A percentile compares a stretch with the other conserved stretches of the same genome.
Evolutionary conservation across 2,113 vertebrate genomes (phyloP).

Genomic region (Cebus imitator): DNA sequence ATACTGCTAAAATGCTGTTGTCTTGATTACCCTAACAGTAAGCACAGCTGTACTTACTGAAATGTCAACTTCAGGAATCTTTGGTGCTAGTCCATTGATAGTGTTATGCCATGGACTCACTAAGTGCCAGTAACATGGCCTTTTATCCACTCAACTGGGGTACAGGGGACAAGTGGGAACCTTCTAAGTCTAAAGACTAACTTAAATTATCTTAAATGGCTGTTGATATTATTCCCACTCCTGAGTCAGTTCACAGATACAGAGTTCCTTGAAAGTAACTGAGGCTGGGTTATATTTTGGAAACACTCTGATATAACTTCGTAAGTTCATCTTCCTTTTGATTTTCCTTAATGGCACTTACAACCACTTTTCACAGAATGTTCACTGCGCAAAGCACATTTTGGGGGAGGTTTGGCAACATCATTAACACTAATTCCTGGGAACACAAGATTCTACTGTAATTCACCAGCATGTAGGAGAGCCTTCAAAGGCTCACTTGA

Average conservation of each 20-base stretch:
- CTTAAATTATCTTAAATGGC: neutral
- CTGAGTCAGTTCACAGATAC: neutral
- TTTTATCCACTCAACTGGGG: neutral
- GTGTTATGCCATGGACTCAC: neutral
- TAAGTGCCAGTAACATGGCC: neutral
- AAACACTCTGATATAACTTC: neutral
- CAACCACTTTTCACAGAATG: neutral
- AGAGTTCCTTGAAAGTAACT: neutral
- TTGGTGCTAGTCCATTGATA: neutral
- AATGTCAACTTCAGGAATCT: neutral
- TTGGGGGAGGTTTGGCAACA: neutral
- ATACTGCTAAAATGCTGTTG: neutral
- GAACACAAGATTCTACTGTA: neutral
- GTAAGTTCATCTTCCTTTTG: neutral
- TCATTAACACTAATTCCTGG: neutral
- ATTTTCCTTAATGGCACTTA: neutral
- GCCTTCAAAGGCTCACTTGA: neutral
- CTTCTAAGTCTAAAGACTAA: neutral
- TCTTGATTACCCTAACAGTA: neutral
- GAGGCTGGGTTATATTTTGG: neutral
- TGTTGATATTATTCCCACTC: neutral
- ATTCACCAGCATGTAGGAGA: neutral
- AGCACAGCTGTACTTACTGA: neutral
- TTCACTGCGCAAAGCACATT: neutral
- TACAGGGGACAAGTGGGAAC: rapidly evolving